Conservation (phyloP, 2,113 vertebrate genomes). For the Ciconia boyciana region DNA sequence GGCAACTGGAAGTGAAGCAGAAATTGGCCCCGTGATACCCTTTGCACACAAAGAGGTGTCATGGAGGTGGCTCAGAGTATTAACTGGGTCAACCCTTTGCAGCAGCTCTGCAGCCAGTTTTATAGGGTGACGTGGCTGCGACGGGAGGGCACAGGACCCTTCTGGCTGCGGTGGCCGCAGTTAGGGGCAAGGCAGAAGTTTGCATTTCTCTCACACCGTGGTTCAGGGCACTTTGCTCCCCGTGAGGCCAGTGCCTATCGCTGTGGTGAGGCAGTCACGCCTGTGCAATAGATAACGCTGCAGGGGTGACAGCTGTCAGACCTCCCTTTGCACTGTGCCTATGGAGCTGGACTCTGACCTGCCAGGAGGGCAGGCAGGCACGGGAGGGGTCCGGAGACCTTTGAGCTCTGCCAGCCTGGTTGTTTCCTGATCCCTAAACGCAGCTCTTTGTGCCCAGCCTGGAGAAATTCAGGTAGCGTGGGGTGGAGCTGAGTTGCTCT, state of each 20-base stretch:
- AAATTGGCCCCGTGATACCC: fast-evolving
- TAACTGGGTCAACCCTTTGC: background rate
- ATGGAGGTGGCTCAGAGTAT: background rate
- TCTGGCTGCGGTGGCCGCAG: background rate
- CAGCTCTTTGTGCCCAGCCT: background rate
- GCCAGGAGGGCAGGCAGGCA: background rate
- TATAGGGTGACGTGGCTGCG: background rate
- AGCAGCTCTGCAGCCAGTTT: background rate
- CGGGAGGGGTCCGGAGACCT: background rate
- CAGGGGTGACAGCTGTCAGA: background rate
- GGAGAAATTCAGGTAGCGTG: background rate
- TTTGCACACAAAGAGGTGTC: background rate
- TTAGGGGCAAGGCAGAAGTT: background rate
- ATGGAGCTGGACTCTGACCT: slow-evolving; percentile 27
- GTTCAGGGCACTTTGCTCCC: background rate
- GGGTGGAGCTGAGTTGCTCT: background rate
- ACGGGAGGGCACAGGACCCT: background rate
- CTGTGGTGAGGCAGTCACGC: fast-evolving
- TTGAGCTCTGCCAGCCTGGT: background rate
- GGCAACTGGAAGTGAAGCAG: background rate
- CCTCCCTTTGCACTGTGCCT: background rate
- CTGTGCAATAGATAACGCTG: background rate
- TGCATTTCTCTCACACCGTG: fast-evolving
- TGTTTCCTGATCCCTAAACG: background rate
- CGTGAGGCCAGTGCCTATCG: fast-evolving